A percentile compares a stretch with the other conserved stretches of the same genome.
These are phyloP conservation scores for Ibycter americanus DNA, from an alignment of 2,797 vertebrate species.

Conservation along the genomic window DNA sequence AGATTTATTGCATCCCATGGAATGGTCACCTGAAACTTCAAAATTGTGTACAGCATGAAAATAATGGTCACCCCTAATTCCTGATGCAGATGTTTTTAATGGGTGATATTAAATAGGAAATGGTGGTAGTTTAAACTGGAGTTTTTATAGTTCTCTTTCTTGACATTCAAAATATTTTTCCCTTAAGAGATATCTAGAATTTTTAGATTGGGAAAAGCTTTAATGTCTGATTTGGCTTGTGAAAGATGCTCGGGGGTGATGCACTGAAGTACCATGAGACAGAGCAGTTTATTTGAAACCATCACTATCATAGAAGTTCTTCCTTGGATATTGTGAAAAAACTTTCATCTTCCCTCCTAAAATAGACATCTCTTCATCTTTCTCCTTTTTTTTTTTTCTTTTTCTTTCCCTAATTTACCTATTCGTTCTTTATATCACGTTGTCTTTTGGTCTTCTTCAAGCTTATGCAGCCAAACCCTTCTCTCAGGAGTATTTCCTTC, in stretches of 20 bases:
- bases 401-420: background rate
- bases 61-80: background rate
- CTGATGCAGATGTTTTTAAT: conserved; percentile 30
- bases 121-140: background rate
- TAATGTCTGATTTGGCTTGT: background rate
- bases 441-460: background rate
- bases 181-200: background rate
- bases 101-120: background rate
- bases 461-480: background rate
- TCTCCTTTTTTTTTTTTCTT: background rate
- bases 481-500: background rate
- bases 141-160: conserved; percentile 9
- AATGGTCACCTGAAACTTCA: conserved; percentile 14
- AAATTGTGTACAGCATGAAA: background rate
- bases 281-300: background rate
- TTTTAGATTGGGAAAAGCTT: background rate
- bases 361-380: background rate
- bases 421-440: background rate
- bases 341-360: background rate
- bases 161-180: conserved; percentile 17
- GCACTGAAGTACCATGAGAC: background rate
- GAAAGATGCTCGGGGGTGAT: background rate
- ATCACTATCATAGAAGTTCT: background rate
- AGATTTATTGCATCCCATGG: conserved; percentile 9
- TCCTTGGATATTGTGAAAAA: background rate